Evolutionary conservation across 2,888 invertebrate genomes (phyloP), one percentile per base, ranked within the genome.

Genomic region (Hesperia comma): DNA sequence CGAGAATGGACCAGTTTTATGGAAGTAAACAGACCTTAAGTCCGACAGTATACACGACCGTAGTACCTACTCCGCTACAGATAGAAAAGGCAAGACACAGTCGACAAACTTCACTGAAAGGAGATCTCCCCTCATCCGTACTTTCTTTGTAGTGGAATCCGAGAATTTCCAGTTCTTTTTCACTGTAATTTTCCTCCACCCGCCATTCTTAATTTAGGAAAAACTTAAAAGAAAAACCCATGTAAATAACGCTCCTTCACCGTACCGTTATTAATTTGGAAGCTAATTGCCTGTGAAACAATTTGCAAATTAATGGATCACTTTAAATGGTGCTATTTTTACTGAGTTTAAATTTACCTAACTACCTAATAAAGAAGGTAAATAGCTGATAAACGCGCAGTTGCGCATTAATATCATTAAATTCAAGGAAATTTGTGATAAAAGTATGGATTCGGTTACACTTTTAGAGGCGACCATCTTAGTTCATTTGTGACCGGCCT

Each of bases 151-250:
- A 17, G 60, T 12, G 40, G 17, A 41, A 57, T 41, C 14, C 15
- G 46, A 32, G 7, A 46, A 46, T 32, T 46, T 46, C 8, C 56
- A 26, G 19, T 40, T 37, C 40, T 19, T 56, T 40, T 40, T 56
- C 19, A n/a, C 26, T 26, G 15, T n/a, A 53, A 53, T 53, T 37
- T 56, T 56, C 17, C 32, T 49, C n/a, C 15, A 26, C 40, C 58
- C 58, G 67, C 70, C 69, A 51, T 64, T 64, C 63, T 69, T 69
- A 67, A 70, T 72, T 72, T 69, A 67, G 53, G 55, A 64, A 63
- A 72, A 70, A 63, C 19, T 32, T 60, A 33, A n/a, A 56, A 62
- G 57, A 66, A 63, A 56, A 40, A 19, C 40, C 46, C 19, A 53
- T 54, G 66, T 55, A 68, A 66, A 61, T 64, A 63, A 63, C 58